Base-by-base conservation (phyloP, 2,888 invertebrate genomes). In the Euphydryas editha region DNA sequence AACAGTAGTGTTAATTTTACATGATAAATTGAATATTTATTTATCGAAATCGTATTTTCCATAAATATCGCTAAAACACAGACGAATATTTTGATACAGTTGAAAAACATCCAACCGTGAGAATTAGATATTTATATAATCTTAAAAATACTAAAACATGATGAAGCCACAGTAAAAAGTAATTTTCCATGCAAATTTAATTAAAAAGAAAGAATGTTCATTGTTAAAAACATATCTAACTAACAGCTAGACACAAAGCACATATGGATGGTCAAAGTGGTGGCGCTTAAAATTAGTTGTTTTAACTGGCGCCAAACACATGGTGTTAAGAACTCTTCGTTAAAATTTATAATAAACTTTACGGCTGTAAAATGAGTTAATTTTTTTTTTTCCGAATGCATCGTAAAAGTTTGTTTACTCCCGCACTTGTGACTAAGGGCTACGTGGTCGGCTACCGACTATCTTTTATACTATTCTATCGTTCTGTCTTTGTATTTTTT, bases 301-400 rank as follows among this genome's bases (percentile, higher is more conserved):
- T 85, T 86, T 84, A 84, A 83, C 80, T 83, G 91, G 91, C 91
- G 91, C 90, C 91, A 82, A 83, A 78, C 90, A 88, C 80, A 88
- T 88, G 90, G 81, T 78, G 82, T 77, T 81, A 78, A 79, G 76
- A 76, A 76, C 77, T 73, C 77, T 69, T 65, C 64, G 68, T 68
- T 78, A 79, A 80, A 81, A 79, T 78, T 81, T 79, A 81, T 80
- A 81, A 81, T 82, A 83, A 77, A 80, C 74, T 81, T 87, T 85
- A 86, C 81, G 85, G 83, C 76, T 75, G 71, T 72, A 83, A 84
- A 83, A 78, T 76, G 76, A 84, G 82, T 78, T 81, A 80, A 83
- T 81, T 81, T 76, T 80, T 83, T 81, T 76, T 80, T 83, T 82
- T 81, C 82, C 80, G 79, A 80, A 75, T 69, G 70, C 69, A 79